A percentile compares a stretch with the other conserved stretches of the same genome.
These are phyloP conservation scores for Papilio polytes DNA, from an alignment of 1,140 invertebrate genomes.

Conservation along the genomic window DNA sequence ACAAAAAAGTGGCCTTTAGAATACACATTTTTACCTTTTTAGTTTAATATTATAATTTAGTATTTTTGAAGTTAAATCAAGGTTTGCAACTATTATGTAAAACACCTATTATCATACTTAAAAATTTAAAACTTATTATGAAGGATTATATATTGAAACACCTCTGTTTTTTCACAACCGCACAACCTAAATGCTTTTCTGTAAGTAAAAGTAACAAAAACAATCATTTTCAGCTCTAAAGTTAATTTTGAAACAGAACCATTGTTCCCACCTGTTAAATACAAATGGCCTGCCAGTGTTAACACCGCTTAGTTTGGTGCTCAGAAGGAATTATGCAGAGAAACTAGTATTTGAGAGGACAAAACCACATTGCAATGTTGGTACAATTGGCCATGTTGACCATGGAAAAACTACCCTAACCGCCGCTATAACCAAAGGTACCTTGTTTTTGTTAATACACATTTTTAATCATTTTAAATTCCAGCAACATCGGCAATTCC, in stretches of 20 bases:
- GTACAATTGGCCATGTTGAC: conserved; percentile 99
- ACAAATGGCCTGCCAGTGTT: conserved; percentile 54
- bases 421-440: conserved; percentile 97
- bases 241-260: conserved; percentile 70
- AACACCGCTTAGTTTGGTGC: conserved; percentile 69
- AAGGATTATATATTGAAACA: too few species aligned
- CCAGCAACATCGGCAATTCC: too few species aligned
- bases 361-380: conserved; percentile 99
- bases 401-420: conserved; percentile 99
- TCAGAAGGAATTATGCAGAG: conserved; percentile 86
- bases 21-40: background rate
- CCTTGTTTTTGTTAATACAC: background rate
- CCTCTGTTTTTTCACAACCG: too few species aligned
- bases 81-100: conserved; percentile 42
- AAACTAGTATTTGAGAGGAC: conserved; percentile 90
- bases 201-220: conserved; percentile 19
- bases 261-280: conserved; percentile 60
- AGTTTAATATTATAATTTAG: background rate
- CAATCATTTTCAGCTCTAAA: conserved; percentile 64
- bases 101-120: background rate
- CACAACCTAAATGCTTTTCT: background rate
- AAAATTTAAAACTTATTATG: too few species aligned
- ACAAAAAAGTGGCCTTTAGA: background rate
- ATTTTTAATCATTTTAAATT: too few species aligned
- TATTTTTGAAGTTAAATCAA: background rate